phyloP scores from a whole-genome alignment of 2,797 vertebrate genomes.

The Mergus octosetaceus region DNA sequence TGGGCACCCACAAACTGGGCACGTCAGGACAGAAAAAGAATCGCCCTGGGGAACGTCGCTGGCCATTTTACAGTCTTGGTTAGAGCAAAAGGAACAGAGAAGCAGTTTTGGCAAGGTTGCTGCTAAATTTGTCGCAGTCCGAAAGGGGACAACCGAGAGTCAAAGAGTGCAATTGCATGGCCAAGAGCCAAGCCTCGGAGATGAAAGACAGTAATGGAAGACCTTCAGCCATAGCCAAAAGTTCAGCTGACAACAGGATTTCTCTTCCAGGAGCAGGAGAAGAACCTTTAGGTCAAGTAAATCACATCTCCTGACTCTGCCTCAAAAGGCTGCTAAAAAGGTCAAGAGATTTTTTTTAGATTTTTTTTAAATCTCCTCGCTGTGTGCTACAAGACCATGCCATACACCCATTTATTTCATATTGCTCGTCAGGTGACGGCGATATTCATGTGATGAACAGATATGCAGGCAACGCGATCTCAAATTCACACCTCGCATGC shows the following conservation, averaged over 20 bases:
- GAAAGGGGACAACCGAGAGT: background rate
- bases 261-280: slow-evolving; percentile 31
- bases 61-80: background rate
- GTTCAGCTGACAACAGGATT: slow-evolving; percentile 38
- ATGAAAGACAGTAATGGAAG: slow-evolving; percentile 26
- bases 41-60: background rate
- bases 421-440: slow-evolving; percentile 18
- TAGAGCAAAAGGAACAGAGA: background rate
- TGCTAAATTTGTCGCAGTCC: background rate
- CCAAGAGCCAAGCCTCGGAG: slow-evolving; percentile 22
- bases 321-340: slow-evolving; percentile 38
- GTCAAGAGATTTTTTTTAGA: slow-evolving; percentile 23
- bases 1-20: background rate
- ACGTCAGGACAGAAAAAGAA: background rate
- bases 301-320: slow-evolving; percentile 1
- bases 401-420: background rate
- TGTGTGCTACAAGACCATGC: slow-evolving; percentile 2
- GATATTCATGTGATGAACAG: background rate
- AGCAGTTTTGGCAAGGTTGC: background rate
- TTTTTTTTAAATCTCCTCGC: background rate
- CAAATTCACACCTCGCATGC: accelerated
- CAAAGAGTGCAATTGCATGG: background rate
- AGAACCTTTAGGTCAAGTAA: slow-evolving; percentile 45
- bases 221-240: slow-evolving; percentile 33
- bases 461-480: background rate